Percentiles rank a stretch among this genome's conserved stretches.
Evolutionary conservation across 2,888 invertebrate species (phyloP).

Genomic region (Drosophila greeni): DNA sequence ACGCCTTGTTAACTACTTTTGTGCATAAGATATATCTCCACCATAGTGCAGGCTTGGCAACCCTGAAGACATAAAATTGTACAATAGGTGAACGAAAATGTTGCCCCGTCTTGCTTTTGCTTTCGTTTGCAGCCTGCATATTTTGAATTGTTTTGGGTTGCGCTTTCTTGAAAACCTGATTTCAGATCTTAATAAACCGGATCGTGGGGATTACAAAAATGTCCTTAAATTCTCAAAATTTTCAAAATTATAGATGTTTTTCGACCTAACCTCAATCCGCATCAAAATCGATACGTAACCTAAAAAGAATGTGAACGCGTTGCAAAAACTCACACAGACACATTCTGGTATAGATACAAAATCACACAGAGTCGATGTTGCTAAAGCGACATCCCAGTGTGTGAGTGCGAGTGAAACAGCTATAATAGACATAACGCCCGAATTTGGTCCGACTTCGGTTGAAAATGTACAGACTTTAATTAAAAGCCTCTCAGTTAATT

Average conservation of each 20-base stretch:
- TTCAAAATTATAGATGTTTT: constrained; percentile 30
- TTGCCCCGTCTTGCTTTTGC: constrained; percentile 45
- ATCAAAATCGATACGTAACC: constrained; percentile 72
- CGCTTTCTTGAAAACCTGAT: background rate
- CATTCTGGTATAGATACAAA: constrained; percentile 50
- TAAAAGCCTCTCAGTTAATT: background rate
- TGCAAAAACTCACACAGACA: constrained; percentile 54
- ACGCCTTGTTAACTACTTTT: too few species aligned
- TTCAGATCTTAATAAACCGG: background rate
- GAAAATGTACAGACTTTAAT: background rate
- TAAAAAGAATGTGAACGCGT: constrained; percentile 67
- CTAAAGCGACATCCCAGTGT: constrained; percentile 22
- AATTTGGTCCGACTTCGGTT: constrained; percentile 5
- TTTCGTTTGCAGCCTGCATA: constrained; percentile 24
- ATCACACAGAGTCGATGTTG: constrained; percentile 30
- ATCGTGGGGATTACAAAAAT: background rate
- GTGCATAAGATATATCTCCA: constrained; percentile 1
- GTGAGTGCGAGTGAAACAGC: constrained; percentile 51
- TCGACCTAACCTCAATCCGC: constrained; percentile 60
- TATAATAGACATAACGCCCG: constrained; percentile 52
- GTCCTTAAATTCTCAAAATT: constrained; percentile 19
- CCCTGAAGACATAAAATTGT: constrained; percentile 59
- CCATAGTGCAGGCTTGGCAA: constrained; percentile 44
- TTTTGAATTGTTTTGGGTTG: background rate
- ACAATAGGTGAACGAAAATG: constrained; percentile 49